Evolutionary conservation across 2,113 vertebrate genomes (phyloP).

Genomic region (Scalopus aquaticus): DNA sequence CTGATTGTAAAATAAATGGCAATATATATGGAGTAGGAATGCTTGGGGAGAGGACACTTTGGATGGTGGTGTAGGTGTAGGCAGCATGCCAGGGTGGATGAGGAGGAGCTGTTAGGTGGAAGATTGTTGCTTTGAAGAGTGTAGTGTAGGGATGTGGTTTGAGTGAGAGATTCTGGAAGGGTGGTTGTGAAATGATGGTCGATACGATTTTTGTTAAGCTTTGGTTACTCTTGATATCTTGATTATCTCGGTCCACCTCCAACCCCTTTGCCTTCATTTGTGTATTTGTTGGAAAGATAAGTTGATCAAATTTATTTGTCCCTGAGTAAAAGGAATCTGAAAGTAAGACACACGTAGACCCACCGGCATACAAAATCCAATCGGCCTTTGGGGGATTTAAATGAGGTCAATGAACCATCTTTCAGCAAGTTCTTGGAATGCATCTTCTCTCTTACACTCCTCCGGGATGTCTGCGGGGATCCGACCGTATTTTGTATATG

Average conservation of each 20-base stretch:
- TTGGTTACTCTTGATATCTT: constrained; percentile 51
- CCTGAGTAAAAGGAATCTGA: constrained; percentile 45
- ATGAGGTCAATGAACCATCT: constrained; percentile 78
- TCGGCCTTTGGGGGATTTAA: constrained; percentile 74
- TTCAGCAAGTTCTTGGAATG: constrained; percentile 78
- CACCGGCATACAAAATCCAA: constrained; percentile 35
- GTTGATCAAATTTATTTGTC: constrained; percentile 63
- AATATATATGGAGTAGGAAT: constrained; percentile 35
- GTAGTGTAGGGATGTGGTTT: constrained; percentile 49
- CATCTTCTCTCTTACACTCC: constrained; percentile 46
- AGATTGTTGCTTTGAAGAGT: constrained; percentile 68
- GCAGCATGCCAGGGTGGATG: constrained; percentile 16
- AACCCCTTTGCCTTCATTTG: constrained; percentile 25
- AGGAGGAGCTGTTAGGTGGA: background rate
- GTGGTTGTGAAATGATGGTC: constrained; percentile 44
- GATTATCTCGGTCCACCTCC: constrained; percentile 22
- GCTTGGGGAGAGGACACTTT: constrained; percentile 47
- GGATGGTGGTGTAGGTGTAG: constrained; percentile 44
- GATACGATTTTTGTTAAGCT: background rate
- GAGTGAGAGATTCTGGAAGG: constrained; percentile 50
- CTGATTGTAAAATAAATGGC: constrained; percentile 58
- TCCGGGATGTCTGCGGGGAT: background rate
- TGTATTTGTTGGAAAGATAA: constrained; percentile 35
- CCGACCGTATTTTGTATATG: constrained; percentile 31
- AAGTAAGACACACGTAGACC: constrained; percentile 66